These are phyloP conservation scores for Eubasilissa regina DNA, from an alignment of 1,140 invertebrate species.

Conservation along the genomic window DNA sequence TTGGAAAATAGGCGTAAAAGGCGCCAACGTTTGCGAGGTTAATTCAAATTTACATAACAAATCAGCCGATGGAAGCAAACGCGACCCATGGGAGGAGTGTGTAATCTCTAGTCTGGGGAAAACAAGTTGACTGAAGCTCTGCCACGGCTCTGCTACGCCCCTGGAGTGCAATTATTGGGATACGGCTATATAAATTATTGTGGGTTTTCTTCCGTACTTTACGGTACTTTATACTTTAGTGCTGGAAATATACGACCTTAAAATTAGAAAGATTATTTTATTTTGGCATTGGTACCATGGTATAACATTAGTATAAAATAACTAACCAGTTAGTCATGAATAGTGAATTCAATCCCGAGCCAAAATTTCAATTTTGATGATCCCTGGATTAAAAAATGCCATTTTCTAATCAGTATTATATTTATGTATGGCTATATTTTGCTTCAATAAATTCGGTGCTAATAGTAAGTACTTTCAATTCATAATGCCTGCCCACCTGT, in stretches of 20 bases:
- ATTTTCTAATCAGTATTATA: too few species aligned
- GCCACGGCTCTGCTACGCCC: background rate
- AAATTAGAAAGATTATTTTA: background rate
- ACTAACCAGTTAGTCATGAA: too few species aligned
- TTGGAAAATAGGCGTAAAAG: background rate
- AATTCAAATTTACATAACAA: slow-evolving; percentile 45
- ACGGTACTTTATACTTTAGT: background rate
- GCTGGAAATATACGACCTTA: background rate
- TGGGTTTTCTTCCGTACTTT: background rate
- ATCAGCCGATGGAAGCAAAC: slow-evolving; percentile 38
- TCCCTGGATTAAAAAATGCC: too few species aligned
- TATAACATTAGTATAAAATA: too few species aligned
- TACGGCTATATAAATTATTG: slow-evolving; percentile 32
- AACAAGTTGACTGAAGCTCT: slow-evolving; percentile 29
- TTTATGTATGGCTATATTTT: too few species aligned
- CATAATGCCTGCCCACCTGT: too few species aligned
- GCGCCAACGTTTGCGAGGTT: slow-evolving; percentile 31
- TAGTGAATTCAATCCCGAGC: too few species aligned
- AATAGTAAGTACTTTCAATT: too few species aligned
- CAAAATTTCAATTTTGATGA: too few species aligned
- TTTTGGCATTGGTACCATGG: too few species aligned
- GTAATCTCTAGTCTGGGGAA: slow-evolving; percentile 35
- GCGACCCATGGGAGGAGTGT: slow-evolving; percentile 21
- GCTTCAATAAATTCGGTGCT: too few species aligned
- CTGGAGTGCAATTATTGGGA: slow-evolving; percentile 17